Evolutionary conservation across 2,888 invertebrate species (phyloP).

Genomic region (Andrena flavipes): DNA sequence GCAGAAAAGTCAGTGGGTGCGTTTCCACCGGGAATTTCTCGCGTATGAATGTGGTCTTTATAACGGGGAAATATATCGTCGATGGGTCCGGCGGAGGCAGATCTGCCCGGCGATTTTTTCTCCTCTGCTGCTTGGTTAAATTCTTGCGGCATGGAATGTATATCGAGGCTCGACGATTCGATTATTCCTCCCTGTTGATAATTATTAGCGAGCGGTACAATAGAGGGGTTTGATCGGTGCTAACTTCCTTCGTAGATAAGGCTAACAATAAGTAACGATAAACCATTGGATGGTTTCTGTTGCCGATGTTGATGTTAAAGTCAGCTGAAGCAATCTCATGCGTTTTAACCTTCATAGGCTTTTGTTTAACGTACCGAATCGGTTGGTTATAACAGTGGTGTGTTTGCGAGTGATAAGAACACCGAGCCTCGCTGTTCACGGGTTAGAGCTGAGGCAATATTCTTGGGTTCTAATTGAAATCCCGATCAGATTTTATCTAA

Average conservation of each 20-base stretch:
- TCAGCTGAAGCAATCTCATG: background rate
- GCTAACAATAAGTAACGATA: background rate
- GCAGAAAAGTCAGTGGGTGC: slow-evolving; percentile 22
- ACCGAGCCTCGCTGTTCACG: background rate
- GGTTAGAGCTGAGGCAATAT: background rate
- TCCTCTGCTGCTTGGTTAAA: background rate
- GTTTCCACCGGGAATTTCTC: slow-evolving; percentile 19
- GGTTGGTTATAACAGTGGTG: background rate
- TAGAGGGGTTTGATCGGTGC: background rate
- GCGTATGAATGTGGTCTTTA: slow-evolving; percentile 62
- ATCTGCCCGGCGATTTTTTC: slow-evolving; percentile 39
- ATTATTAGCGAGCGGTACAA: background rate
- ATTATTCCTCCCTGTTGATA: background rate
- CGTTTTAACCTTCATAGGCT: background rate
- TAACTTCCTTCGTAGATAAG: slow-evolving; percentile 2
- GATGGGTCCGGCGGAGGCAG: background rate
- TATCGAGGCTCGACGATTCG: background rate
- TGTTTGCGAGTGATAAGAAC: slow-evolving; percentile 7
- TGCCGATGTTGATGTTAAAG: background rate
- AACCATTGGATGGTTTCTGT: slow-evolving; percentile 6
- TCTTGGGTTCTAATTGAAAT: background rate
- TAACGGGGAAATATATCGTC: slow-evolving; percentile 47
- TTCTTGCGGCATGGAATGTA: background rate
- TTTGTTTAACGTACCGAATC: slow-evolving; percentile 20
- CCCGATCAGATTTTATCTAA: background rate